Evolutionary conservation across 2,888 invertebrate species (phyloP).

Genomic region (Tetranychus truncatus): DNA sequence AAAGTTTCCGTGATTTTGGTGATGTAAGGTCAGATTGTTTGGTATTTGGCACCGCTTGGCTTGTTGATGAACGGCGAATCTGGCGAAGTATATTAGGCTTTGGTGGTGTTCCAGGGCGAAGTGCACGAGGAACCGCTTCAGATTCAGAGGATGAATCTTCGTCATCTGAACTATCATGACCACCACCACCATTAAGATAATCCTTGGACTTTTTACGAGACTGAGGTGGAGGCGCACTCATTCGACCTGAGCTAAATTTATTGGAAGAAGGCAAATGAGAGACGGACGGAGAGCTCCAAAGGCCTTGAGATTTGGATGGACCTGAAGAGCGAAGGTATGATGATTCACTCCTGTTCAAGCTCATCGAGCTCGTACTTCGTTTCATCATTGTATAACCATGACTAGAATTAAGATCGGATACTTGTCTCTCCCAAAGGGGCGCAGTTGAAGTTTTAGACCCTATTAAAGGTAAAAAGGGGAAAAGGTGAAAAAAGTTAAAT

Average conservation of each 20-base stretch:
- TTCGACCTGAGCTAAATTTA: slow-evolving; percentile 16
- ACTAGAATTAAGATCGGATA: slow-evolving; percentile 11
- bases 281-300: neutral
- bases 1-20: slow-evolving; percentile 14
- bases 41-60: slow-evolving; percentile 3
- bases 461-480: neutral
- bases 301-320: slow-evolving; percentile 9
- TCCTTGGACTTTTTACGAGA: slow-evolving; percentile 12
- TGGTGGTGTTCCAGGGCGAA: slow-evolving; percentile 21
- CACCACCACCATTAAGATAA: slow-evolving; percentile 3
- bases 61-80: slow-evolving; percentile 22
- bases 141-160: slow-evolving; percentile 14
- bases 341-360: slow-evolving; percentile 20
- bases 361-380: slow-evolving; percentile 24
- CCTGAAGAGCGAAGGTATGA: slow-evolving; percentile 11
- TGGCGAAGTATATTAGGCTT: slow-evolving; percentile 23
- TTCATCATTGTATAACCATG: slow-evolving; percentile 16
- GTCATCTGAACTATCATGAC: slow-evolving; percentile 17
- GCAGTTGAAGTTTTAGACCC: slow-evolving; percentile 13
- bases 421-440: slow-evolving; percentile 21
- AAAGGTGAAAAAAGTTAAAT: neutral
- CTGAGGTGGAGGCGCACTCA: slow-evolving; percentile 15
- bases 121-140: slow-evolving; percentile 3
- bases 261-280: neutral
- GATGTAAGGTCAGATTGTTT: slow-evolving; percentile 12